Conservation (phyloP, 2,797 vertebrate species). For the Notamacropus eugenii region DNA sequence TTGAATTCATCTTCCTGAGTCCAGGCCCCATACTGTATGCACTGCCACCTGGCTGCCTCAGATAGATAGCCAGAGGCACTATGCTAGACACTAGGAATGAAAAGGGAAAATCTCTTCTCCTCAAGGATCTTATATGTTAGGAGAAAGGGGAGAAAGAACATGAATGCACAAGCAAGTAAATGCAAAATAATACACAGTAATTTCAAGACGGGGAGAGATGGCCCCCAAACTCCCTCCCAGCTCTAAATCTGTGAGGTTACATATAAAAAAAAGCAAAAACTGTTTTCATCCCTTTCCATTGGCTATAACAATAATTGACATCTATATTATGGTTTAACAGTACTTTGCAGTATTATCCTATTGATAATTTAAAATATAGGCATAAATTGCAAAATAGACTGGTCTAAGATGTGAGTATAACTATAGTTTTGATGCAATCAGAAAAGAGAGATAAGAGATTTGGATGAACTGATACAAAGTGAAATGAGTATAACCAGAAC, state of each 20-base stretch:
- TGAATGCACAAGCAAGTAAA: neutral
- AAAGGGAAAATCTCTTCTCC: no score
- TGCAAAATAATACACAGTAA: neutral
- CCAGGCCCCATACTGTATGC: neutral
- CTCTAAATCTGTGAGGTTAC: neutral
- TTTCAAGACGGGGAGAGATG: neutral
- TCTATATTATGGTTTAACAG: neutral
- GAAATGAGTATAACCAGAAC: neutral
- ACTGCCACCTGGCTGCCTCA: neutral
- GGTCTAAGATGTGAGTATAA: neutral
- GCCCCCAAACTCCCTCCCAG: neutral
- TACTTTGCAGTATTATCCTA: neutral
- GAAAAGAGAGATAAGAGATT: neutral
- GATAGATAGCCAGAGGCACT: no score
- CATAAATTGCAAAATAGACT: neutral
- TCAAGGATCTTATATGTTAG: neutral
- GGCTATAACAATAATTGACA: neutral
- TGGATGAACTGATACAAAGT: neutral
- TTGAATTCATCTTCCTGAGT: neutral
- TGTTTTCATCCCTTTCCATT: neutral
- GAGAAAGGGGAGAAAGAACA: neutral
- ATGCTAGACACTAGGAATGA: neutral
- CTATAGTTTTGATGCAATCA: neutral
- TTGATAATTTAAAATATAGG: neutral
- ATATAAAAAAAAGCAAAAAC: neutral